These are phyloP conservation scores for Calliphora vicina DNA, from an alignment of 1,140 invertebrate genomes.

Conservation along the genomic window DNA sequence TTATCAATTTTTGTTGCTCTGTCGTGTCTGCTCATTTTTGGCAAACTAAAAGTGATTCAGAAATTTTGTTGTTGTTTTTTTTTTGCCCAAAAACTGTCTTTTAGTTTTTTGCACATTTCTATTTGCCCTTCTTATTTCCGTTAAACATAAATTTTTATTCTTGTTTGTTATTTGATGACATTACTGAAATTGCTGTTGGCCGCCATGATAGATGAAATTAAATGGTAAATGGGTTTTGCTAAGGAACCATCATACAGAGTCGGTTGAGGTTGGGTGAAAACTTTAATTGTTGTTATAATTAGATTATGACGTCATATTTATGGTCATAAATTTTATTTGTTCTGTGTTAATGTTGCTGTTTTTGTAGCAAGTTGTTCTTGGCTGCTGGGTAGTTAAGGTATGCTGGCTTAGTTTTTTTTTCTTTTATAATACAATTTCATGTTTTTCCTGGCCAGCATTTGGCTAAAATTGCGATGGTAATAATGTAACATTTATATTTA, in stretches of 20 bases:
- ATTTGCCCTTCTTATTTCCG: neutral
- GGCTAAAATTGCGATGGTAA: neutral
- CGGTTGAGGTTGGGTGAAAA: neutral
- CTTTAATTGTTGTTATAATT: conserved; percentile 7
- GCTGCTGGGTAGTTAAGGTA: neutral
- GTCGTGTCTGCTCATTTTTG: neutral
- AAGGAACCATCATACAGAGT: neutral
- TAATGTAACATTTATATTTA: neutral
- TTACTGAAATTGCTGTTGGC: neutral
- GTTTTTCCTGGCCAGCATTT: neutral
- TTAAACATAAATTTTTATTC: neutral
- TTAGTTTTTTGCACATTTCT: neutral
- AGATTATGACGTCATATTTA: conserved; percentile 17
- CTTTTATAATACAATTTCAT: neutral
- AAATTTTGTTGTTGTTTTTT: no score
- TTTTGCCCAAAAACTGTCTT: neutral
- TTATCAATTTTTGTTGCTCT: neutral
- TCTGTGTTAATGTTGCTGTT: neutral
- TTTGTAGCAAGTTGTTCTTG: neutral
- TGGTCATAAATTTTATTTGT: neutral
- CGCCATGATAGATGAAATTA: neutral
- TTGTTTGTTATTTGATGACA: conserved; percentile 16
- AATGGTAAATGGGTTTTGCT: neutral
- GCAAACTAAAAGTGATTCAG: neutral
- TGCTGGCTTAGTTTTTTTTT: neutral